Conservation (phyloP, 2,888 invertebrate genomes). For the Leptinotarsa haldemani region DNA sequence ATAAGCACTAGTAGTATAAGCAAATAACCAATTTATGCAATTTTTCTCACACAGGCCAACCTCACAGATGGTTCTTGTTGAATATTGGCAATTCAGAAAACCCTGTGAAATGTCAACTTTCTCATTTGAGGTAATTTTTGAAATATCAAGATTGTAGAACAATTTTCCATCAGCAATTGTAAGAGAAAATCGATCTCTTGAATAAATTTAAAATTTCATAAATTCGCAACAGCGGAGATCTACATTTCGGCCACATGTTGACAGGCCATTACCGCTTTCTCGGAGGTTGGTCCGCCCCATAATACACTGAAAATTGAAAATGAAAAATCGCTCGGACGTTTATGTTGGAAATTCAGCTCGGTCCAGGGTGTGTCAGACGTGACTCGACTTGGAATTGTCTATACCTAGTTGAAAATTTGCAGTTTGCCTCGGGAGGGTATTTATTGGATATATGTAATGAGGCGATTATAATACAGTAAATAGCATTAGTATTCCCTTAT, state of each 20-base stretch:
- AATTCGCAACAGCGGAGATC: slow-evolving; percentile 57
- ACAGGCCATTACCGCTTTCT: slow-evolving; percentile 61
- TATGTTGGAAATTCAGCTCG: slow-evolving; percentile 60
- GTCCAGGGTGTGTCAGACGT: slow-evolving; percentile 65
- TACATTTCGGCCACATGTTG: slow-evolving; percentile 62
- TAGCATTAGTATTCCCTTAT: too few species aligned
- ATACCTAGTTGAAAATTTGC: not conserved
- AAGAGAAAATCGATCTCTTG: not conserved
- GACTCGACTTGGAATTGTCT: slow-evolving; percentile 55
- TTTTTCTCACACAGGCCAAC: too few species aligned
- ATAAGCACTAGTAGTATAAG: too few species aligned
- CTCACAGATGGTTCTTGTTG: too few species aligned
- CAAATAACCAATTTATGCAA: too few species aligned
- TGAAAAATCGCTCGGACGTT: slow-evolving; percentile 67
- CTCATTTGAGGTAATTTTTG: too few species aligned
- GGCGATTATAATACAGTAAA: not conserved
- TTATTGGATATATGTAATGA: not conserved
- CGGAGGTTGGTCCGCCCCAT: slow-evolving; percentile 55
- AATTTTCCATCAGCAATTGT: not conserved
- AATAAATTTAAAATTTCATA: not conserved
- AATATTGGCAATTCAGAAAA: too few species aligned
- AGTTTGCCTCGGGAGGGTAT: slow-evolving; percentile 5
- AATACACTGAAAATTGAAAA: slow-evolving; percentile 66
- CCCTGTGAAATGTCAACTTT: too few species aligned
- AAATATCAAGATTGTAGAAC: not conserved